phyloP scores from a whole-genome alignment of 2,113 vertebrate species.

The Leptodactylus fuscus region DNA sequence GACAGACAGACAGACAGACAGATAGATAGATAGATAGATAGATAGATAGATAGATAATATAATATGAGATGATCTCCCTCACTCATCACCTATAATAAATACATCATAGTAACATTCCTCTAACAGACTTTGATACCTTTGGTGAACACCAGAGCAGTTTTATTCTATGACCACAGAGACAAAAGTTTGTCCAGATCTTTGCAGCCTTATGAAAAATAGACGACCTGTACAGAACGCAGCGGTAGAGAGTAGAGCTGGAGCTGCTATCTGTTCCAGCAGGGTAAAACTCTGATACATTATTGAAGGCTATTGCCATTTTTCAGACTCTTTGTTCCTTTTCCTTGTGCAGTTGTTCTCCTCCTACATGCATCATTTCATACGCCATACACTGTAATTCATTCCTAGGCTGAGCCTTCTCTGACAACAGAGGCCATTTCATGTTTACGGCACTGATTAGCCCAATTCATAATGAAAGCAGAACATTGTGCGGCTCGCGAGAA shows the following conservation, averaged over 20 bases:
- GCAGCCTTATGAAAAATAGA: slow-evolving; percentile 16
- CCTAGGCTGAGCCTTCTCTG: slow-evolving; percentile 66
- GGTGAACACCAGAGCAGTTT: background rate
- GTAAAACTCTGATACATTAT: slow-evolving; percentile 61
- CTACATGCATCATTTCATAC: slow-evolving; percentile 58
- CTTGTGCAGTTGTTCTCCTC: slow-evolving; percentile 61
- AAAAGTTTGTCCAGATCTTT: background rate
- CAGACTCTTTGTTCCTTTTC: slow-evolving; percentile 48
- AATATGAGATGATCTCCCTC: no score
- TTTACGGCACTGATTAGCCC: slow-evolving; percentile 64
- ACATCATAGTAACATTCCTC: background rate
- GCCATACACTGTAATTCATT: slow-evolving; percentile 37
- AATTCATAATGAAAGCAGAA: slow-evolving; percentile 60
- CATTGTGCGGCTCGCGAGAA: slow-evolving; percentile 62
- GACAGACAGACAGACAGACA: no score
- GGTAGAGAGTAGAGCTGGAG: background rate
- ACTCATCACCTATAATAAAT: background rate
- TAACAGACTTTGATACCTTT: background rate
- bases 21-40: slow-evolving; percentile 14
- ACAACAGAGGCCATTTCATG: slow-evolving; percentile 60
- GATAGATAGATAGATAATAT: background rate
- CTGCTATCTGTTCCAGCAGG: background rate
- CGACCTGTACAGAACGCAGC: background rate
- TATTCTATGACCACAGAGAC: background rate
- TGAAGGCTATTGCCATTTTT: slow-evolving; percentile 58